phyloP scores from a whole-genome alignment of 2,113 vertebrate genomes.

The Tetraodon nigroviridis region DNA sequence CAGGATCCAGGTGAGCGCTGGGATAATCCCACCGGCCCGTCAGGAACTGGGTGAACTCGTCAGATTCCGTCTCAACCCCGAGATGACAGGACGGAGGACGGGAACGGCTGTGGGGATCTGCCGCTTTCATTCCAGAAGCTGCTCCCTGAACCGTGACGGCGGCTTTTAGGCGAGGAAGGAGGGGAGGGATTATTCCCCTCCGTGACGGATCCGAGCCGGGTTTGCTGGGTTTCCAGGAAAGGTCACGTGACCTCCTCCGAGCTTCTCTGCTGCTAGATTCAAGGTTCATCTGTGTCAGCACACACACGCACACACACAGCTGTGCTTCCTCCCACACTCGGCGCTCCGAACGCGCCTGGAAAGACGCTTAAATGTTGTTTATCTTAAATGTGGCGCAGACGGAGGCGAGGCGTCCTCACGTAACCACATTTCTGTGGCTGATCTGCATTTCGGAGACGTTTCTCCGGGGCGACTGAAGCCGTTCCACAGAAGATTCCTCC shows the following conservation, averaged over 20 bases:
- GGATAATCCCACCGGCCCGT: not conserved
- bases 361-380: slow-evolving; percentile 19
- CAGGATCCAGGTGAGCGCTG: not conserved
- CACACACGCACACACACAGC: not conserved
- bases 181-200: slow-evolving; percentile 48
- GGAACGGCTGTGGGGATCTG: not conserved
- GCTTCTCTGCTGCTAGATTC: not conserved
- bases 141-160: slow-evolving; percentile 18
- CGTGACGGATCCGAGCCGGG: not conserved
- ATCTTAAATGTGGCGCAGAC: not conserved
- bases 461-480: not conserved
- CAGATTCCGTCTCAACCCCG: not conserved
- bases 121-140: slow-evolving; percentile 10
- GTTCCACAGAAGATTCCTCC: slow-evolving; percentile 19
- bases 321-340: not conserved
- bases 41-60: not conserved
- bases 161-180: slow-evolving; percentile 1
- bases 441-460: slow-evolving; percentile 27
- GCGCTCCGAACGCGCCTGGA: not conserved
- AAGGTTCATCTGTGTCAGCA: not conserved
- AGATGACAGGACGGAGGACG: slow-evolving; percentile 13
- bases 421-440: not conserved
- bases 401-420: not conserved
- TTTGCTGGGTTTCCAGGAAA: slow-evolving; percentile 47
- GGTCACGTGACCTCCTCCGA: slow-evolving; percentile 46